Conservation (phyloP, 2,797 vertebrate species). For the Esox lucius region DNA sequence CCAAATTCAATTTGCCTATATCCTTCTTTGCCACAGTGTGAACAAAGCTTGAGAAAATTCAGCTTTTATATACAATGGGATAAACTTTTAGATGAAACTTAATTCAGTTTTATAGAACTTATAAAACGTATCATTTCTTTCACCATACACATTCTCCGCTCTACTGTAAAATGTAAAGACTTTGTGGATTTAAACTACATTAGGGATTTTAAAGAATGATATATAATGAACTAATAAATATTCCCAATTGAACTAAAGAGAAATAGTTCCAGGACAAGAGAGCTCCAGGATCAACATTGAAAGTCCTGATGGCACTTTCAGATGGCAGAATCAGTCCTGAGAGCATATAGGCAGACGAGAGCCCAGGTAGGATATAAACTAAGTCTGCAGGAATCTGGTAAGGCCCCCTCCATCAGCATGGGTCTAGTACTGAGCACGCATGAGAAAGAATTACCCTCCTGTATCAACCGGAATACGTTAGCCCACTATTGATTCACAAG, state of each 20-base stretch:
- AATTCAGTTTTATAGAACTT: background rate
- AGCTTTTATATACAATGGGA: background rate
- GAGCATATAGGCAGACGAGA: no score
- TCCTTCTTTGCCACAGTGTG: no score
- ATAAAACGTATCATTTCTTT: background rate
- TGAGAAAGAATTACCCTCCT: slow-evolving; percentile 1
- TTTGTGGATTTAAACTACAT: no score
- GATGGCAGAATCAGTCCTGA: background rate
- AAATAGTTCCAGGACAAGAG: background rate
- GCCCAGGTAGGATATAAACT: background rate
- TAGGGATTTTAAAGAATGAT: no score
- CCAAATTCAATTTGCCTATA: background rate
- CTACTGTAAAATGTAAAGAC: no score
- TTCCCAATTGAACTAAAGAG: background rate
- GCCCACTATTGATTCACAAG: background rate
- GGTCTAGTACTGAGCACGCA: background rate
- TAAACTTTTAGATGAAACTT: slow-evolving; percentile 6
- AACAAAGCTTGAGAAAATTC: no score
- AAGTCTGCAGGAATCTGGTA: background rate
- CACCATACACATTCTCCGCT: no score
- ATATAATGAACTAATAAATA: background rate
- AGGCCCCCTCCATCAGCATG: no score
- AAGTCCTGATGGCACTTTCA: background rate
- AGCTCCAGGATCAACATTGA: background rate
- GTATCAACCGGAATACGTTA: slow-evolving; percentile 5